phyloP scores from a whole-genome alignment of 2,888 invertebrate genomes.

The Erynnis tages region DNA sequence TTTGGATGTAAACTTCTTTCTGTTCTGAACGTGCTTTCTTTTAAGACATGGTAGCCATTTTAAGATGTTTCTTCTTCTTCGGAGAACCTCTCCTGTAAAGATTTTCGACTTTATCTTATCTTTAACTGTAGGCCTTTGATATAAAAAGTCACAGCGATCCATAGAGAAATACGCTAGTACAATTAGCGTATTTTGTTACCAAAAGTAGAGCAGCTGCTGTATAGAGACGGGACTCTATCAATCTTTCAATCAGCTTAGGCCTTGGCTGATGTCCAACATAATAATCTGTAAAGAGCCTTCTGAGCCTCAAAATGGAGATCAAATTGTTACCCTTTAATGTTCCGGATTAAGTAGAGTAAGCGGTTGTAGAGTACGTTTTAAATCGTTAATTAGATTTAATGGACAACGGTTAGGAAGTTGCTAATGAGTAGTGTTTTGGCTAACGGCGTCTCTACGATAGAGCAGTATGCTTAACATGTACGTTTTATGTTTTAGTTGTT shows the following conservation, averaged over 20 bases:
- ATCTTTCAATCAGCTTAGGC: conserved; percentile 26
- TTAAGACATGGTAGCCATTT: too few relatives aligned
- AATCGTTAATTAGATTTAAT: conserved; percentile 27
- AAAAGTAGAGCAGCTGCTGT: conserved; percentile 9
- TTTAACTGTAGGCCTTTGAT: too few relatives aligned
- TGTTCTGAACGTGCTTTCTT: too few relatives aligned
- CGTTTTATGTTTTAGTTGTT: too few relatives aligned
- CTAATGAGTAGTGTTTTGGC: conserved; percentile 20
- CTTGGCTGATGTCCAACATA: conserved; percentile 22
- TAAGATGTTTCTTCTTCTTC: too few relatives aligned
- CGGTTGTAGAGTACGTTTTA: conserved; percentile 24
- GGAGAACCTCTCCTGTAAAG: too few relatives aligned
- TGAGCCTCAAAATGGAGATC: conserved; percentile 21
- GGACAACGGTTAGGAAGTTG: conserved; percentile 10
- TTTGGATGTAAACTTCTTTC: too few relatives aligned
- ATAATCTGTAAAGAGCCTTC: conserved; percentile 20
- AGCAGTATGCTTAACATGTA: conserved; percentile 9
- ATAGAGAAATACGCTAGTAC: too few relatives aligned
- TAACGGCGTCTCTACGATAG: conserved; percentile 10
- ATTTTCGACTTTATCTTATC: too few relatives aligned
- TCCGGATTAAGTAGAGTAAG: conserved; percentile 13
- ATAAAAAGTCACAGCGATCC: too few relatives aligned
- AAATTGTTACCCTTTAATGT: conserved; percentile 18
- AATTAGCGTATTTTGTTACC: too few relatives aligned
- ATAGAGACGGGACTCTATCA: conserved; percentile 17